Evolutionary conservation across 2,797 vertebrate species (phyloP), one percentile per base, ranked within the genome.

Genomic region (Neostethus bicornis): DNA sequence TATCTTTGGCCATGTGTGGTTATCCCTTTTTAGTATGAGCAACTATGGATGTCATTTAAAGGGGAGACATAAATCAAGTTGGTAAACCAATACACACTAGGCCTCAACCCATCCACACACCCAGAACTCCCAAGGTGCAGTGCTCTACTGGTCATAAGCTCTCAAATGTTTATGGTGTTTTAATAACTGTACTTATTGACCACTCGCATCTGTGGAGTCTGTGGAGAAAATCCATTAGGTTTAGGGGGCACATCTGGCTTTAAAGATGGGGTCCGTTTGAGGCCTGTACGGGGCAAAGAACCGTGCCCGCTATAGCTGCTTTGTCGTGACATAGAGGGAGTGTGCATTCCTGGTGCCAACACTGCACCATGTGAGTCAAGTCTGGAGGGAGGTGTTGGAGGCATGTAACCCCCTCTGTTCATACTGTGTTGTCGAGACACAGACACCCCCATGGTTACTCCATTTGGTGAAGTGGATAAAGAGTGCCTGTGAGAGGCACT

Each of bases 171-270:
- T 52, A 53, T 67, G 75, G 84, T 80, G 52, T 55, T 81, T 90
- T 92, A 98, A 90, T 98, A 99, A 78, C 94, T 98, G 86, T 96
- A 99, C 88, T 99, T 99, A 87, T 97, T 98, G 78, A 96, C 93
- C 62, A 95, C 93, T 90, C 96, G 94, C 90, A 96, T 94, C 69
- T 97, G 93, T 14, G 95, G 89, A 51, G 94, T 95, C 77, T 98
- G 96, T 84, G 94, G 96, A 68, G 93, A 90, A 50, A 98, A 98
- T 12, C 95, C 88, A 66, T 91, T 96, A 73, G 97, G 96, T 92
- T 99, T 99, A 78, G 96, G 97, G 79, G 97, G 97, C 88, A 99
- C 95, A 0, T 98, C 96, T 0, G 97, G 97, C 90, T 97, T 98
- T 94, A 98, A 85, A 59, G 96, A 98, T 59, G 95, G 92, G 84